These are phyloP conservation scores for Oplegnathus fasciatus DNA, from an alignment of 2,113 vertebrate genomes.

Conservation along the genomic window DNA sequence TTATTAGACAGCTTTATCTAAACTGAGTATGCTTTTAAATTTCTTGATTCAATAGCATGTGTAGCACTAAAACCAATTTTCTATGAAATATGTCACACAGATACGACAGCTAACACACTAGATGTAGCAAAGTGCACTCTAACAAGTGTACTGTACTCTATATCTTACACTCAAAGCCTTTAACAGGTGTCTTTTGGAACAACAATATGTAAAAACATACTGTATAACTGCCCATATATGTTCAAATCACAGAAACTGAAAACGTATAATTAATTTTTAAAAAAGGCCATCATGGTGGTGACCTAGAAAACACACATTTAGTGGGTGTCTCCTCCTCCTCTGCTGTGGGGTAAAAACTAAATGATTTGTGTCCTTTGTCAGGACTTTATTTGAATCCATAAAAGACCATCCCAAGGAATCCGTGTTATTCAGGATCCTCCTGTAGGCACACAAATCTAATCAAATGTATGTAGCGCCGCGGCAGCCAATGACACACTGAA, in stretches of 20 bases:
- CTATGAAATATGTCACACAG: not conserved
- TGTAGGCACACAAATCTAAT: conserved; percentile 44
- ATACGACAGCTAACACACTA: not conserved
- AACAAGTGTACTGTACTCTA: not conserved
- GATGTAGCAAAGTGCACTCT: not conserved
- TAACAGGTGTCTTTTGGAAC: not conserved
- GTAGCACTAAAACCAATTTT: not conserved
- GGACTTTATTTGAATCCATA: conserved; percentile 52
- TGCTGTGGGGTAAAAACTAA: conserved; percentile 54
- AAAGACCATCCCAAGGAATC: conserved; percentile 41
- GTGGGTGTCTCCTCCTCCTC: not conserved
- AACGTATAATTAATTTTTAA: conserved; percentile 43
- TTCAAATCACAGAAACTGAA: conserved; percentile 19
- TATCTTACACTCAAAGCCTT: not conserved
- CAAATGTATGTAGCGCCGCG: conserved; percentile 28
- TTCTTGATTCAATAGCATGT: not conserved
- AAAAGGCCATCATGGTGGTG: conserved; percentile 39
- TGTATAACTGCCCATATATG: not conserved
- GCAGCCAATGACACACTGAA: conserved; percentile 60
- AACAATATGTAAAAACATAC: not conserved
- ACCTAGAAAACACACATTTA: conserved; percentile 64
- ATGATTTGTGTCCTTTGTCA: conserved; percentile 86
- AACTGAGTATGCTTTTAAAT: conserved; percentile 8
- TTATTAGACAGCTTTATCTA: conserved; percentile 21
- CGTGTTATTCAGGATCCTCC: conserved; percentile 18